Conservation (phyloP, 2,113 vertebrate species). For the Syngnathus scovelli region DNA sequence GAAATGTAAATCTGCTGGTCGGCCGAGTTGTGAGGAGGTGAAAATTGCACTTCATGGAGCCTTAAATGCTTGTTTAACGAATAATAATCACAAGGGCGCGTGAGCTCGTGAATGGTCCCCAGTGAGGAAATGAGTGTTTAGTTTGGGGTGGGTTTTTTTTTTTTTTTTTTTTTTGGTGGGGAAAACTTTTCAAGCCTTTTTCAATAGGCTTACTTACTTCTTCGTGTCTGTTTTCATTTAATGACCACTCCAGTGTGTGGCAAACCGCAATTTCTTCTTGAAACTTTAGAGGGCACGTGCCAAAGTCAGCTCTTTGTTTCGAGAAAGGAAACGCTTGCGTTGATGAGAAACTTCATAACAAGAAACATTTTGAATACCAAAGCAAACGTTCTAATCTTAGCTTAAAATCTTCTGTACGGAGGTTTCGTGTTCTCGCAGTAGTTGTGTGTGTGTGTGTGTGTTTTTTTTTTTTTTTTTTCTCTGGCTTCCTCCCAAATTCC, state of each 20-base stretch:
- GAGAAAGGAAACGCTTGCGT: no score
- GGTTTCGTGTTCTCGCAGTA: no score
- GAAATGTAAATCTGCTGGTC: slow-evolving; percentile 28
- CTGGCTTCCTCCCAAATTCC: no score
- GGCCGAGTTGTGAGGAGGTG: slow-evolving; percentile 15
- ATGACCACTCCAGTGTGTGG: not conserved
- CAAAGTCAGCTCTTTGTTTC: not conserved
- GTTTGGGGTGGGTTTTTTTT: not conserved
- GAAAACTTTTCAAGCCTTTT: slow-evolving; percentile 21
- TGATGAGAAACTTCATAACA: not conserved
- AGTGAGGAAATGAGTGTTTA: slow-evolving; percentile 43
- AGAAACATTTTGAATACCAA: not conserved
- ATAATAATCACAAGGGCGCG: slow-evolving; percentile 39
- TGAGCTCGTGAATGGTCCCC: slow-evolving; percentile 53
- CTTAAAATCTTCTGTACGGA: no score
- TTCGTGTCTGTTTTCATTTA: slow-evolving; percentile 15
- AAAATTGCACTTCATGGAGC: slow-evolving; percentile 32
- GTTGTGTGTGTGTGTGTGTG: no score
- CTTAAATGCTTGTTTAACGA: slow-evolving; percentile 4
- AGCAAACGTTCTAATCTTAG: no score
- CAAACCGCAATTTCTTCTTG: slow-evolving; percentile 1
- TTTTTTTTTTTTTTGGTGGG: not conserved
- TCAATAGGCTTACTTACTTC: not conserved
- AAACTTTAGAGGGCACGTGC: slow-evolving; percentile 1
- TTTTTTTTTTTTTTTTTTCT: no score